A percentile compares a stretch with the other conserved stretches of the same genome.
Evolutionary conservation across 2,888 invertebrate genomes (phyloP).

Genomic region (Metopia argyrocephala): DNA sequence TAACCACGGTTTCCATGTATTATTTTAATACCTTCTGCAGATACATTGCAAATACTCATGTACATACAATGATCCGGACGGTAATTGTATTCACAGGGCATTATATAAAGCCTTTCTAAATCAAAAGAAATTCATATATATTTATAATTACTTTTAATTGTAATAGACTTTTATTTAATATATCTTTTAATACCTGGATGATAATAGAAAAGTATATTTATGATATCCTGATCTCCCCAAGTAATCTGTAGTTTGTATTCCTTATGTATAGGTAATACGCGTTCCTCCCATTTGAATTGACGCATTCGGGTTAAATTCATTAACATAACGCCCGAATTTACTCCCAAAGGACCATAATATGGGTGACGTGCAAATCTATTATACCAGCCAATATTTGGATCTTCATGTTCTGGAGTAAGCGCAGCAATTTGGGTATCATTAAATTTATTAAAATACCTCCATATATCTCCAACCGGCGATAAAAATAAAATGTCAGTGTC

Average conservation of each 20-base stretch:
- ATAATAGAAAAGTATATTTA: constrained; percentile 90
- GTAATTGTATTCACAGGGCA: constrained; percentile 93
- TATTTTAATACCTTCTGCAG: constrained; percentile 84
- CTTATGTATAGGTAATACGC: constrained; percentile 90
- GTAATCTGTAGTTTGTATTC: constrained; percentile 92
- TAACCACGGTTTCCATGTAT: constrained; percentile 93
- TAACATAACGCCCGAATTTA: constrained; percentile 98
- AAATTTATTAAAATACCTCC: constrained; percentile 90
- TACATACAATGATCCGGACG: constrained; percentile 98
- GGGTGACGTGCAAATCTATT: constrained; percentile 97
- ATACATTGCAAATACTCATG: constrained; percentile 87
- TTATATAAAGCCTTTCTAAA: constrained; percentile 86
- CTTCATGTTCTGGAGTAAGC: constrained; percentile 93
- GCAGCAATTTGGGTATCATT: constrained; percentile 93
- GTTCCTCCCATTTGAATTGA: constrained; percentile 89
- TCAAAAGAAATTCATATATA: constrained; percentile 12
- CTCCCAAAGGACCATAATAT: constrained; percentile 88
- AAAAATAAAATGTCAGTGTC: constrained; percentile 95
- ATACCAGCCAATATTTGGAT: constrained; percentile 96
- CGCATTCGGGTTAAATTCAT: constrained; percentile 97
- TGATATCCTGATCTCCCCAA: constrained; percentile 98
- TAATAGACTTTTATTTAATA: no score
- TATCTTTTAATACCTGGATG: constrained; percentile 83
- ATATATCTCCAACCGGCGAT: constrained; percentile 87
- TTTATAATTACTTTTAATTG: background rate